These are phyloP conservation scores for Anguilla anguilla DNA, from an alignment of 2,797 vertebrate species.

Conservation along the genomic window DNA sequence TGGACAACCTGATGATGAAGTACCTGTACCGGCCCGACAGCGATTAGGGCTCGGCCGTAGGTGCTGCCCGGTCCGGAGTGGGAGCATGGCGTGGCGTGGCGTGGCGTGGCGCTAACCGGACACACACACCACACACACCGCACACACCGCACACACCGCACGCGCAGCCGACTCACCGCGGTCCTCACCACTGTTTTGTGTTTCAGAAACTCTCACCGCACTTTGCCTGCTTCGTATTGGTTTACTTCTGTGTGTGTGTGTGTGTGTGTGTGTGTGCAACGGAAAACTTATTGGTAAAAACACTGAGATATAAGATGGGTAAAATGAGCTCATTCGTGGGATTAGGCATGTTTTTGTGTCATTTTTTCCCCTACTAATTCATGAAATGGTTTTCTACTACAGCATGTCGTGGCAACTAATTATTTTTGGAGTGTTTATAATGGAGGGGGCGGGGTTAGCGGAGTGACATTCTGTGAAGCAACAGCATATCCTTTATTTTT, in stretches of 20 bases:
- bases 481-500: not conserved
- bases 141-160: not conserved
- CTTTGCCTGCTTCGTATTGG: not conserved
- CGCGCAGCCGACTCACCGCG: not conserved
- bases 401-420: not conserved
- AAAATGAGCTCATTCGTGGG: not conserved
- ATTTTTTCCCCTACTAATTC: not conserved
- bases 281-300: not conserved
- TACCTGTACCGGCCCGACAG: constrained; percentile 93
- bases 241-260: not conserved
- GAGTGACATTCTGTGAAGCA: not conserved
- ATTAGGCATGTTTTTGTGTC: not conserved
- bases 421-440: not conserved
- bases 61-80: constrained; percentile 67
- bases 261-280: not conserved
- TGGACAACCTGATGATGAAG: constrained; percentile 96
- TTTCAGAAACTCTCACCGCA: constrained; percentile 16
- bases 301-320: not conserved
- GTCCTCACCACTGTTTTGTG: not conserved
- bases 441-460: not conserved
- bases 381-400: not conserved
- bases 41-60: constrained; percentile 87
- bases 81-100: constrained; percentile 70
- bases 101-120: constrained; percentile 72
- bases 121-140: not conserved